These are phyloP conservation scores for Actinia tenebrosa DNA, from an alignment of 64 coral and sea anemone species.

Conservation along the genomic window DNA sequence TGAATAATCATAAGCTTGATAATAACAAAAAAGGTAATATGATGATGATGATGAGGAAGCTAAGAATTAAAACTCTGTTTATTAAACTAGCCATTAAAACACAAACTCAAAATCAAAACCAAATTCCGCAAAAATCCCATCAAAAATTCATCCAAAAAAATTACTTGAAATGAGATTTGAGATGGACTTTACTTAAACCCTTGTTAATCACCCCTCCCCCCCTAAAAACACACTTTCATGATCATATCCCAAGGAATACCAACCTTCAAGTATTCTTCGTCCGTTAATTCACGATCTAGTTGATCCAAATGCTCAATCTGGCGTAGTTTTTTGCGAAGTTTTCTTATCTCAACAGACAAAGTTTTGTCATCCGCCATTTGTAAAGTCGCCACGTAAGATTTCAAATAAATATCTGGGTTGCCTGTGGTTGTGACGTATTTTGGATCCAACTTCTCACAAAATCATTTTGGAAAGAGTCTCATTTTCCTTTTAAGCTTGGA, in stretches of 20 bases:
- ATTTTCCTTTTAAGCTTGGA: too few species aligned
- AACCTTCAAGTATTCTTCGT: conserved; percentile 76
- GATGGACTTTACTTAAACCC: background rate
- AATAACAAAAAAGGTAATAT: too few species aligned
- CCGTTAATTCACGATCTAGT: conserved; percentile 77
- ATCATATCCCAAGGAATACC: background rate
- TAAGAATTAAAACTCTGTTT: too few species aligned
- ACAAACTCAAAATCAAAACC: too few species aligned
- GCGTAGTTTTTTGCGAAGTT: conserved; percentile 94
- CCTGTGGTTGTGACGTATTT: background rate
- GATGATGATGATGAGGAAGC: too few species aligned
- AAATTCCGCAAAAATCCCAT: too few species aligned
- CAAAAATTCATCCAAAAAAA: too few species aligned
- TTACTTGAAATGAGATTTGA: too few species aligned
- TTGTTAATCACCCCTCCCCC: background rate
- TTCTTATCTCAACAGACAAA: conserved; percentile 63
- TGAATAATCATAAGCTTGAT: too few species aligned
- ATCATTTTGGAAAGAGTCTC: too few species aligned
- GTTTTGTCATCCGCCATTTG: conserved; percentile 14
- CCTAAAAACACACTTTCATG: background rate
- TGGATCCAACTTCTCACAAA: too few species aligned
- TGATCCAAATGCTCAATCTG: conserved; percentile 87
- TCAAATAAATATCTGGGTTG: background rate
- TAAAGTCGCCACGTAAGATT: background rate
- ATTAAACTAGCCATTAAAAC: too few species aligned